Percentiles rank a stretch among this genome's conserved stretches.
phyloP scores from a whole-genome alignment of 2,797 vertebrate genomes.

The Rallus crepitans region DNA sequence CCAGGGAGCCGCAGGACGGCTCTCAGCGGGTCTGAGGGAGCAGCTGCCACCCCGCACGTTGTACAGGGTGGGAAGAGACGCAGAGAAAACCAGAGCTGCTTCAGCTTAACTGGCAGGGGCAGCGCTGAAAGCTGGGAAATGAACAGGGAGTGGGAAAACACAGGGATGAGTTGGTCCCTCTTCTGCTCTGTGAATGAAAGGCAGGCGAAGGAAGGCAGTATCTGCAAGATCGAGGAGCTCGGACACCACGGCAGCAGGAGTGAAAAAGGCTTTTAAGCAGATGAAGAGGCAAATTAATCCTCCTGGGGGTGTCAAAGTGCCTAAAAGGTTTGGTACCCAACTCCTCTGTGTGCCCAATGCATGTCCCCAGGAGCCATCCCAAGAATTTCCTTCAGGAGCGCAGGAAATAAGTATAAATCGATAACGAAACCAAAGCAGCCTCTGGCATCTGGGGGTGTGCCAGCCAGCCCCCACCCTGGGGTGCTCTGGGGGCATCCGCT shows the following conservation, averaged over 20 bases:
- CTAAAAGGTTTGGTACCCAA: neutral
- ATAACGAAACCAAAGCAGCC: neutral
- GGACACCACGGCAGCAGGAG: accelerated
- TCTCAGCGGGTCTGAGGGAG: neutral
- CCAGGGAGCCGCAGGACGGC: neutral
- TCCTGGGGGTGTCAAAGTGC: neutral
- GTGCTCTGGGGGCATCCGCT: neutral
- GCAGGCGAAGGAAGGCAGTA: neutral
- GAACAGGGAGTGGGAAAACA: neutral
- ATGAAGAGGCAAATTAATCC: neutral
- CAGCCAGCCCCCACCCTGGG: neutral
- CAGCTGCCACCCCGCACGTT: neutral
- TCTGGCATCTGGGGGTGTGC: neutral
- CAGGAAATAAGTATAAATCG: neutral
- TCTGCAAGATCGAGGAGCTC: accelerated
- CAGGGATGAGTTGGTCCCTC: neutral
- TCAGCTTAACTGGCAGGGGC: neutral
- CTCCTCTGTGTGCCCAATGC: accelerated
- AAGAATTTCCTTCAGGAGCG: neutral
- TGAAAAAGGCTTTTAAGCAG: neutral
- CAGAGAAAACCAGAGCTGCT: neutral
- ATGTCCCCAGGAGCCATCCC: neutral
- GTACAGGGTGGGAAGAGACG: neutral
- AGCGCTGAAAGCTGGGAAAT: neutral
- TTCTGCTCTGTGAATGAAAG: neutral